phyloP scores from a whole-genome alignment of 2,113 vertebrate genomes.

The Cyprinodon tularosa region DNA sequence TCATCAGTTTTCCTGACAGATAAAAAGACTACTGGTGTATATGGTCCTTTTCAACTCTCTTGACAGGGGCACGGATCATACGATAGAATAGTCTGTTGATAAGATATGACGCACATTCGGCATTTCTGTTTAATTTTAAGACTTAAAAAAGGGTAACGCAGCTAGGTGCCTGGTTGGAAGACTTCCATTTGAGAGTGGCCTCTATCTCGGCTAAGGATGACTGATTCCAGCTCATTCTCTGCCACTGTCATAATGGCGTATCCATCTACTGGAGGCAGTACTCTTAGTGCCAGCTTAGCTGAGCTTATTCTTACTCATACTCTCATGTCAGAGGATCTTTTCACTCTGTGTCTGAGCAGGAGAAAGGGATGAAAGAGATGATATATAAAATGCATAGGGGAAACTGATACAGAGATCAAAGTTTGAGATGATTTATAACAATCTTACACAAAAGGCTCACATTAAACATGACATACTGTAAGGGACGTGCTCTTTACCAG shows the following conservation, averaged over 20 bases:
- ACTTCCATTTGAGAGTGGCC: slow-evolving; percentile 49
- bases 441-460: slow-evolving; percentile 2
- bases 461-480: neutral
- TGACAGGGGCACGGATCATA: neutral
- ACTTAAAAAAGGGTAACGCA: slow-evolving; percentile 24
- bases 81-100: neutral
- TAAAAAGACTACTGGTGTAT: no score
- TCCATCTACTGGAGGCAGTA: slow-evolving; percentile 27
- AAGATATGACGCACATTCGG: slow-evolving; percentile 57
- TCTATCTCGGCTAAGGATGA: slow-evolving; percentile 51
- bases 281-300: slow-evolving; percentile 24
- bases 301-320: slow-evolving; percentile 52
- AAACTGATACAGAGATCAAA: neutral
- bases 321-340: slow-evolving; percentile 18
- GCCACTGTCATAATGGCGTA: slow-evolving; percentile 37
- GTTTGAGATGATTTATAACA: neutral
- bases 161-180: slow-evolving; percentile 46
- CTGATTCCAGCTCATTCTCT: slow-evolving; percentile 56
- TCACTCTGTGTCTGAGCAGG: neutral
- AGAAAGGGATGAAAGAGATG: slow-evolving; percentile 2
- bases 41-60: neutral
- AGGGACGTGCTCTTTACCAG: neutral
- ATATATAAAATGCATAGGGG: slow-evolving; percentile 13
- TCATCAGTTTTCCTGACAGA: no score
- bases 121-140: slow-evolving; percentile 23